Conservation (phyloP, 2,113 vertebrate genomes). For the Mus spicilegus region DNA sequence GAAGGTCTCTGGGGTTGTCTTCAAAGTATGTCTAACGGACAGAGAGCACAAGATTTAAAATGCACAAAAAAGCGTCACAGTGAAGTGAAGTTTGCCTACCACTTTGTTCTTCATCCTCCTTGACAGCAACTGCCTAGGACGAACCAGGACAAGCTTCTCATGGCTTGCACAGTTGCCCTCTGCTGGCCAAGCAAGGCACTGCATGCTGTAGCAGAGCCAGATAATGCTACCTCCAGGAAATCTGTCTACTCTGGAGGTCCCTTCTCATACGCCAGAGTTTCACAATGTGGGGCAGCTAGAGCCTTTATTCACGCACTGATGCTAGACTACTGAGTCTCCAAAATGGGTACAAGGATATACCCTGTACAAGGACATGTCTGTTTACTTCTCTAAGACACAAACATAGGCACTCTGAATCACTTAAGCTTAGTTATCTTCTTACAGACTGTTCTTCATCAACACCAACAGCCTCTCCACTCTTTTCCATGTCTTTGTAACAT, state of each 20-base stretch:
- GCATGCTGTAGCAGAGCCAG: neutral
- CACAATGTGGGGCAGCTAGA: neutral
- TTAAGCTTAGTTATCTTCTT: rapidly evolving
- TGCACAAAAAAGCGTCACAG: neutral
- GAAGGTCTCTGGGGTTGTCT: slow-evolving; percentile 94
- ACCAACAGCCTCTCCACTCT: neutral
- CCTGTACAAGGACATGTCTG: neutral
- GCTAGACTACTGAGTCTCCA: neutral
- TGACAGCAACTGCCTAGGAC: too few relatives aligned
- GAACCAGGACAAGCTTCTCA: rapidly evolving
- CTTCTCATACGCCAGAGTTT: neutral
- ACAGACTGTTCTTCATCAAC: neutral
- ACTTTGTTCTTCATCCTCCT: too few relatives aligned
- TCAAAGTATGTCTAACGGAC: slow-evolving; percentile 88
- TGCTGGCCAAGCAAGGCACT: neutral
- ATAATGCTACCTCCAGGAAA: neutral
- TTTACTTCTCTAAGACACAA: rapidly evolving
- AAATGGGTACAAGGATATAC: neutral
- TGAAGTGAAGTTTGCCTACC: neutral
- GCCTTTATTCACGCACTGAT: neutral
- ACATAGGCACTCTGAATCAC: rapidly evolving
- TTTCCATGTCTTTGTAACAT: neutral
- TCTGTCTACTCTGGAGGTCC: neutral
- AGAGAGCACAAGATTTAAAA: neutral
- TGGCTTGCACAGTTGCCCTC: neutral